phyloP scores from a whole-genome alignment of 2,888 invertebrate species.

The Digitonthophagus gazella region DNA sequence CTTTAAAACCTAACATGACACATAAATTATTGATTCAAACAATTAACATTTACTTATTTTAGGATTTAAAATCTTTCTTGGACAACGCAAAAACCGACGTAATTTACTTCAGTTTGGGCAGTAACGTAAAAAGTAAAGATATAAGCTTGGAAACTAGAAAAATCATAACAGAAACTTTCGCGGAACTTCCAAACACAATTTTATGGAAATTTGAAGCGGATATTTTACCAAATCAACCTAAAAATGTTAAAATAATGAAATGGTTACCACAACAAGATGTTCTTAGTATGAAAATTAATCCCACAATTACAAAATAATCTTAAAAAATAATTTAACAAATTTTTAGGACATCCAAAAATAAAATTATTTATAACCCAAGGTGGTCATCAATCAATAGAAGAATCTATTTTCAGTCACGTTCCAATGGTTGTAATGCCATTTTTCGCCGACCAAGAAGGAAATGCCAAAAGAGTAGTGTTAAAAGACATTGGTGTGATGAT shows the following conservation, averaged over 20 bases:
- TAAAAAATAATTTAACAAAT: too few relatives aligned
- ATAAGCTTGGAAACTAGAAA: conserved; percentile 41
- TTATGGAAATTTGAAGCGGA: conserved; percentile 52
- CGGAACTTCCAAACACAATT: conserved; percentile 48
- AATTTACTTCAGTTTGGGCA: conserved; percentile 51
- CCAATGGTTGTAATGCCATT: conserved; percentile 51
- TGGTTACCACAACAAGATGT: conserved; percentile 51
- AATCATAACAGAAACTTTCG: conserved; percentile 44
- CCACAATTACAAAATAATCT: too few relatives aligned
- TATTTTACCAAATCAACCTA: conserved; percentile 38
- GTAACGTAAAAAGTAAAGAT: conserved; percentile 44
- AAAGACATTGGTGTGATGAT: conserved; percentile 26
- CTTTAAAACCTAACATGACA: background rate
- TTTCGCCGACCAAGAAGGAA: conserved; percentile 43
- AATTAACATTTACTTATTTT: too few relatives aligned
- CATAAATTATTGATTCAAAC: background rate
- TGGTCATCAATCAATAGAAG: conserved; percentile 52
- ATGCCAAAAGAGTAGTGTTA: conserved; percentile 26
- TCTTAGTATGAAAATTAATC: conserved; percentile 41
- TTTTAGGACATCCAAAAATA: conserved; percentile 48
- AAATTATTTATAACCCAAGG: conserved; percentile 54
- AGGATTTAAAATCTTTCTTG: conserved; percentile 46
- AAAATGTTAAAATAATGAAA: conserved; percentile 47
- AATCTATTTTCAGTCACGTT: conserved; percentile 49
- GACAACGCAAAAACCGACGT: conserved; percentile 46